Base-by-base conservation (phyloP, 2,113 vertebrate species). In the Caretta caretta region DNA sequence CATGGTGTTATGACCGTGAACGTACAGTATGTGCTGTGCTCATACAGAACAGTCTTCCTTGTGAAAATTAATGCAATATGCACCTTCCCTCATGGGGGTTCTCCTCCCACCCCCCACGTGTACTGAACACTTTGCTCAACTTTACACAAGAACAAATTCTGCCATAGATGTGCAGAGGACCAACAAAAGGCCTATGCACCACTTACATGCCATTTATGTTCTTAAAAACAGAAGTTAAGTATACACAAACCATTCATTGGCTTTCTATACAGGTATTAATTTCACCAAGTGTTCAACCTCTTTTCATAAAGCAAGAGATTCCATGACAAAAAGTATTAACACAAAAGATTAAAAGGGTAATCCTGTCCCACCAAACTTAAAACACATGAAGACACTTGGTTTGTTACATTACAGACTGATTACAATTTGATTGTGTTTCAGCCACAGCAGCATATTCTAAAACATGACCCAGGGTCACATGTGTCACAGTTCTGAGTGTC, bases 1-100 rank as follows among this genome's bases (percentile, higher is more conserved):
- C 1, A 11, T 3, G 31, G 31, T 10, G 35, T n/a, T n/a, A 69
- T 4, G 11, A 8, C 7, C n/a, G 12, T 1, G 0, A 29, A 6
- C 24, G 29, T 51, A 2, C 82, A 5, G 48, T 29, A 16, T 4
- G 25, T 3, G 56, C 11, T 57, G 7, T 29, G 5, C 69, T 69
- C 49, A 1, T 20, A 3, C 1, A 5, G 25, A 51, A 83, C 49
- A 69, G 27, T 9, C 0, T 19, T 49, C 80, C 48, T 29, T 42
- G 48, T 20, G 19, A 35, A 49, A 88, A 65, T 16, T 1, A 3
- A 76, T 14, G 5, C 69, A 24, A 11, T 22, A 19, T 38, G 17
- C n/a, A 72, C 19, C 9, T 72, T 42, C n/a, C 38, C 72, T 25
- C 38, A 13, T 20, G 2, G 38, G 13, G 35, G 62, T 57, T 57